phyloP scores from a whole-genome alignment of 2,113 vertebrate species.

The Muntiacus reevesi region DNA sequence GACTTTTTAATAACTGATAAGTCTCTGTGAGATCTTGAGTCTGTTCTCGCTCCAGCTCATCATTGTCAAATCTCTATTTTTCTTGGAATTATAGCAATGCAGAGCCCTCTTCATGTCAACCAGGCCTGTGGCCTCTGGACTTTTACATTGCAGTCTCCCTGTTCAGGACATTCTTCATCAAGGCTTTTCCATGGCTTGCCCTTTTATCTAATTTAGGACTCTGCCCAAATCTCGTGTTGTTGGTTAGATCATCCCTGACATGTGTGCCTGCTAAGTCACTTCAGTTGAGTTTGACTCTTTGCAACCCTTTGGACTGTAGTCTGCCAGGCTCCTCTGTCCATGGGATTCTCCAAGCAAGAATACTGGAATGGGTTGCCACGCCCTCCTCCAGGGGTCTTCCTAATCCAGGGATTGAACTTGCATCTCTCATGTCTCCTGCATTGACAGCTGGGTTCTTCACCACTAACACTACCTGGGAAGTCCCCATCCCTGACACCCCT shows the following conservation, averaged over 20 bases:
- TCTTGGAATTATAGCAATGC: neutral
- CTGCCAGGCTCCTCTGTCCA: neutral
- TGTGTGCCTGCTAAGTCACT: neutral
- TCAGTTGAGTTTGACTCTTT: neutral
- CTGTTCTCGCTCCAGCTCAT: neutral
- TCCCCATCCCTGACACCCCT: neutral
- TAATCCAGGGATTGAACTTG: neutral
- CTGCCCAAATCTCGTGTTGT: neutral
- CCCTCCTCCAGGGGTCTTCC: neutral
- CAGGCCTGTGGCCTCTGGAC: neutral
- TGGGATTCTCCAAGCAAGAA: neutral
- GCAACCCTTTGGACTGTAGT: neutral
- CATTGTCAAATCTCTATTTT: neutral
- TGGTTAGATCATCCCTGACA: neutral
- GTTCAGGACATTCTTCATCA: neutral
- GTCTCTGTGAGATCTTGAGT: neutral
- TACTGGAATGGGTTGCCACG: neutral
- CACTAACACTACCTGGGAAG: neutral
- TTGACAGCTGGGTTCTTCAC: neutral
- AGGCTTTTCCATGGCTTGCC: neutral
- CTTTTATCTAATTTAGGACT: neutral
- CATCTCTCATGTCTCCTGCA: neutral
- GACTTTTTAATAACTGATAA: neutral
- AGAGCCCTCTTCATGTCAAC: neutral
- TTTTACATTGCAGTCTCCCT: neutral